A percentile compares a stretch with the other conserved stretches of the same genome.
Conservation (phyloP, 2,888 invertebrate genomes). For the Dermolepida albohirtum region DNA sequence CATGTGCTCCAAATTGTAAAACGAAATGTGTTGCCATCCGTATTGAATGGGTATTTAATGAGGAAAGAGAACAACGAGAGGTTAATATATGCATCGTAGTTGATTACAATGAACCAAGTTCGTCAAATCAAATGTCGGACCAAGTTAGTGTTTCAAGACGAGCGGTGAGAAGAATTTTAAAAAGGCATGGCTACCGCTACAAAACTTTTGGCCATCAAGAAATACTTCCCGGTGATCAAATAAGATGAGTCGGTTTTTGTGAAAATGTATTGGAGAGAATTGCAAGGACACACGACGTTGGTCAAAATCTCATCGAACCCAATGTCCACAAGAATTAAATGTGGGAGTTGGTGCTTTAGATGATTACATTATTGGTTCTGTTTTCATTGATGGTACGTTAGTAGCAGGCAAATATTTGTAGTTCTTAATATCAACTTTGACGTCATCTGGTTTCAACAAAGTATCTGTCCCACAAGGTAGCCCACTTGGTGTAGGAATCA, state of each 20-base stretch:
- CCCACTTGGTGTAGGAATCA: too few relatives aligned
- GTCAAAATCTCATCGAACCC: too few relatives aligned
- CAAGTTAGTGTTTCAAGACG: not conserved
- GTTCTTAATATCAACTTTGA: too few relatives aligned
- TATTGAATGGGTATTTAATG: not conserved
- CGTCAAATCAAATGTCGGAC: not conserved
- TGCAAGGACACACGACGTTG: not conserved
- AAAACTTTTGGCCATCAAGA: not conserved
- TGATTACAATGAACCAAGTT: conserved; percentile 1
- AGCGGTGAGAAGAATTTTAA: not conserved
- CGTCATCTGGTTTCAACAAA: too few relatives aligned
- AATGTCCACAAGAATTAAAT: too few relatives aligned
- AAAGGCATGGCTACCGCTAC: not conserved
- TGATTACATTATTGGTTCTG: too few relatives aligned
- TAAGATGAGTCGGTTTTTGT: not conserved
- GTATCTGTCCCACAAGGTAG: too few relatives aligned
- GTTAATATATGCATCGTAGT: not conserved
- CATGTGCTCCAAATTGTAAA: not conserved
- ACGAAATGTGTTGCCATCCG: not conserved
- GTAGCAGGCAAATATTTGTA: too few relatives aligned
- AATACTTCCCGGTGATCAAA: not conserved
- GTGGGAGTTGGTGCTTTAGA: too few relatives aligned
- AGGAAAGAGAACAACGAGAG: not conserved
- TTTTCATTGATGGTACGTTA: too few relatives aligned
- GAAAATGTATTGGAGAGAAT: not conserved